Conservation (phyloP, 2,888 invertebrate genomes). For the Cordilura impudica region DNA sequence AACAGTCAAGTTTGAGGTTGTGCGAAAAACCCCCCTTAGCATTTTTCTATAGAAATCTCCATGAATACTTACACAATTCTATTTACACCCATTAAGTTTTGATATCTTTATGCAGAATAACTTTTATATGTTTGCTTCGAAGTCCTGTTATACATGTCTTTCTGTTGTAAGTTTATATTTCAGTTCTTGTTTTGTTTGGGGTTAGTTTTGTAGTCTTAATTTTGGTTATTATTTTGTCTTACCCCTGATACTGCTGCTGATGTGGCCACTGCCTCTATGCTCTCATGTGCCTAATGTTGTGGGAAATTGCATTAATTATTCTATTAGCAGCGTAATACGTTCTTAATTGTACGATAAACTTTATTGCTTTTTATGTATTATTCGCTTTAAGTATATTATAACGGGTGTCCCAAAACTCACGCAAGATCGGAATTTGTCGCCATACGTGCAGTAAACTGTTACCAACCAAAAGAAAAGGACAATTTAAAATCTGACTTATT, state of each 20-base stretch:
- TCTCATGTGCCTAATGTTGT: slow-evolving; percentile 77
- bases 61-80: slow-evolving; percentile 42
- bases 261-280: slow-evolving; percentile 8
- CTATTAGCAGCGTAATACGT: slow-evolving; percentile 78
- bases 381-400: slow-evolving; percentile 47
- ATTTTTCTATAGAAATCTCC: slow-evolving; percentile 27
- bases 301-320: slow-evolving; percentile 79
- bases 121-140: background rate
- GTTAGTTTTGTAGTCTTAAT: slow-evolving; percentile 56
- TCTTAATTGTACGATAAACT: slow-evolving; percentile 78
- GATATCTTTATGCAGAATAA: background rate
- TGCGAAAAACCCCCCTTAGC: slow-evolving; percentile 57
- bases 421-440: too few species aligned
- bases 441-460: too few species aligned
- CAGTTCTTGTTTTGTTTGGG: slow-evolving; percentile 17
- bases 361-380: slow-evolving; percentile 74
- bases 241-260: slow-evolving; percentile 41
- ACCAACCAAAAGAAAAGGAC: too few species aligned
- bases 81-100: slow-evolving; percentile 36
- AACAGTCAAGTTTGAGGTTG: slow-evolving; percentile 18
- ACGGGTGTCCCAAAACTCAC: too few species aligned
- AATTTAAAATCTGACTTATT: too few species aligned
- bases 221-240: slow-evolving; percentile 34
- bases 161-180: background rate
- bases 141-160: slow-evolving; percentile 13